Evolutionary conservation across 53 echinoderm and acorn worm species (phyloP).

Genomic region (Luidia sarsii): DNA sequence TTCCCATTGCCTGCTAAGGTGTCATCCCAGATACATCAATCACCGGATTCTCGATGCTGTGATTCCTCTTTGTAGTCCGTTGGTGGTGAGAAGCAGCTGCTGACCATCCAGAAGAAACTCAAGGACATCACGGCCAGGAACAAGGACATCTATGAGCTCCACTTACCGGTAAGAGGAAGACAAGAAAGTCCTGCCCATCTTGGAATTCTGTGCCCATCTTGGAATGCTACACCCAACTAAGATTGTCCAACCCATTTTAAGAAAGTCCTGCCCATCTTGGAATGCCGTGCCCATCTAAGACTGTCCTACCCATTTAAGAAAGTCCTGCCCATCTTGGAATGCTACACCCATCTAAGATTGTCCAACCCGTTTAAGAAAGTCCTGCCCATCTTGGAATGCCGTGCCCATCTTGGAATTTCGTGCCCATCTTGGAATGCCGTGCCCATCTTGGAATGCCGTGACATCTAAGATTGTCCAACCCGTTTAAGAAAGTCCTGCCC

Average conservation of each 20-base stretch:
- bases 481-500: no score
- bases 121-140: slow-evolving; percentile 75
- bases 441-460: not conserved
- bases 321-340: not conserved
- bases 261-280: not conserved
- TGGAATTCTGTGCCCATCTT: not conserved
- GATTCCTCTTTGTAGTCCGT: slow-evolving; percentile 27
- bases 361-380: no score
- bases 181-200: no score
- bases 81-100: slow-evolving; percentile 59
- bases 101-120: slow-evolving; percentile 72
- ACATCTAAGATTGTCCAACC: not conserved
- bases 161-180: slow-evolving; percentile 59
- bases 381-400: not conserved
- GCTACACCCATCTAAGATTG: not conserved
- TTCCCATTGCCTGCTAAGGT: no score
- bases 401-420: not conserved
- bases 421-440: no score
- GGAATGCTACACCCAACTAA: not conserved
- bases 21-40: no score
- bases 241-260: no score
- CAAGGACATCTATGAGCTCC: slow-evolving; percentile 77
- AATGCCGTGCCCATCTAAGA: not conserved
- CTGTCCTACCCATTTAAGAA: no score
- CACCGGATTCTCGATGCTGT: no score